These are phyloP conservation scores for Perognathus longimembris DNA, from an alignment of 2,113 vertebrate genomes.

Conservation along the genomic window DNA sequence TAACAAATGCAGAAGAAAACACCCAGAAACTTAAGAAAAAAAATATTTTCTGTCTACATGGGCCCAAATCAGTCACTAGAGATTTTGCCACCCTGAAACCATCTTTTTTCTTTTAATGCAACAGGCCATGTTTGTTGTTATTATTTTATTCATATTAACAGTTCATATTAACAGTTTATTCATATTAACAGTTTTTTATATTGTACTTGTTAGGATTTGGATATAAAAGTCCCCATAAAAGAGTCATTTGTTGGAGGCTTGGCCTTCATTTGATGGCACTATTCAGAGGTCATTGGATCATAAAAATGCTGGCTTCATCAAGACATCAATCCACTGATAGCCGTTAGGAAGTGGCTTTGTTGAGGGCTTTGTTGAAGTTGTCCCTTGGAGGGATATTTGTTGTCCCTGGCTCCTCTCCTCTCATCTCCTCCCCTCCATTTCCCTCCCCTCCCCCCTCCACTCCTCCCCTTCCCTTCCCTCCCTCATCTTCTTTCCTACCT, in stretches of 20 bases:
- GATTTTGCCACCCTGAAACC: not conserved
- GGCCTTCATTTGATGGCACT: not conserved
- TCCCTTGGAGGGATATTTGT: not conserved
- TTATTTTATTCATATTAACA: not conserved
- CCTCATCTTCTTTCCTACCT: no score
- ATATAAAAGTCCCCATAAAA: not conserved
- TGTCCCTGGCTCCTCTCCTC: not conserved
- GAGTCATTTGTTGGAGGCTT: not conserved
- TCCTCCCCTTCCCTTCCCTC: no score
- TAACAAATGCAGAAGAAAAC: not conserved
- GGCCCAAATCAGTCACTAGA: not conserved
- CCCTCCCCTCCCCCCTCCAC: no score
- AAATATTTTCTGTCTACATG: accelerated
- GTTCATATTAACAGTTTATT: accelerated
- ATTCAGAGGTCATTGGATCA: not conserved
- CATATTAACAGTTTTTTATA: accelerated
- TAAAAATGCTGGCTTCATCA: not conserved
- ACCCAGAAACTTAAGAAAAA: not conserved
- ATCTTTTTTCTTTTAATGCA: not conserved
- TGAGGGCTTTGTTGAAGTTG: no score
- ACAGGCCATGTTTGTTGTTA: not conserved
- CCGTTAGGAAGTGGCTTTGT: not conserved
- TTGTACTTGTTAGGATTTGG: not conserved
- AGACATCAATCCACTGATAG: not conserved
- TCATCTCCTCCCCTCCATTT: no score